These are phyloP conservation scores for Vulpes ferrilata DNA, from an alignment of 2,113 vertebrate genomes.

Conservation along the genomic window DNA sequence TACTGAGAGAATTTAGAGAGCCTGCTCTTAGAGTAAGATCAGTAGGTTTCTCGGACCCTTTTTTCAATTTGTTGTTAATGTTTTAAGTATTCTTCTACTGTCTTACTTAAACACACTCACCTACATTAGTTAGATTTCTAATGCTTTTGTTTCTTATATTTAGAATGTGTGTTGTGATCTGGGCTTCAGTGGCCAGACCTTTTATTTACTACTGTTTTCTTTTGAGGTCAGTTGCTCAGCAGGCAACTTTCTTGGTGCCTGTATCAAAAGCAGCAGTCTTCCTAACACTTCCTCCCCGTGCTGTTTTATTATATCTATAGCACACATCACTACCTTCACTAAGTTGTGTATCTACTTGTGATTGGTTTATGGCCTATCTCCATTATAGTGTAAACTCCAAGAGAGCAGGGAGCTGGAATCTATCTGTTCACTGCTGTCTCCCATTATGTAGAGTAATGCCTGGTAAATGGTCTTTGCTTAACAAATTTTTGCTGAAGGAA, in stretches of 20 bases:
- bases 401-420: not conserved
- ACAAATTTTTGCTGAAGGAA: not conserved
- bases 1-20: not conserved
- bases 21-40: not conserved
- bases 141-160: not conserved
- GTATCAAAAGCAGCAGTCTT: not conserved
- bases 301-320: not conserved
- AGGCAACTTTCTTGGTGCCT: not conserved
- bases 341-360: not conserved
- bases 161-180: not conserved
- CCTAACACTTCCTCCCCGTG: fast-evolving
- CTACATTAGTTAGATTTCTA: not conserved
- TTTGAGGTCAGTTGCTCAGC: not conserved
- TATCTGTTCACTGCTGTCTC: not conserved
- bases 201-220: not conserved
- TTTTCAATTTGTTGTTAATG: not conserved
- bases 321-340: not conserved
- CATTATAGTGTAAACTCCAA: not conserved
- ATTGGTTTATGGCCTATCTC: not conserved
- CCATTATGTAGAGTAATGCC: not conserved
- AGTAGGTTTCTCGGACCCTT: fast-evolving
- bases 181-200: not conserved
- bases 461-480: not conserved
- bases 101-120: not conserved
- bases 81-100: not conserved